phyloP scores from a whole-genome alignment of 2,888 invertebrate genomes.

The Seira musarum region DNA sequence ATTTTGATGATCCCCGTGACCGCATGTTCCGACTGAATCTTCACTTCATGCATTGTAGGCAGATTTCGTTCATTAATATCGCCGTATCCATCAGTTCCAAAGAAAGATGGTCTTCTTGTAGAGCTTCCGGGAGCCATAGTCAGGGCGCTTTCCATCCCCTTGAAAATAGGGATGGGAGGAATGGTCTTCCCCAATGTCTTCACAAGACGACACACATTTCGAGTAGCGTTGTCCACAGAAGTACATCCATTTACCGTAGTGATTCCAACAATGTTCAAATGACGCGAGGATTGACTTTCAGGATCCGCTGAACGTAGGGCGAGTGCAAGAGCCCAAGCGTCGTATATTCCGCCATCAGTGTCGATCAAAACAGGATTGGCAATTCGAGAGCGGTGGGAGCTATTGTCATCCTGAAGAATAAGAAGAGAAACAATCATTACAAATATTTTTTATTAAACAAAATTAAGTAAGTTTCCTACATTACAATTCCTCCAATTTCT shows the following conservation, averaged over 20 bases:
- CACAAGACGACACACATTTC: conserved; percentile 78
- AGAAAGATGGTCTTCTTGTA: conserved; percentile 70
- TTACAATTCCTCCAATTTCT: too few relatives aligned
- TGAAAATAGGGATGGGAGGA: conserved; percentile 59
- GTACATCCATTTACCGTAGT: conserved; percentile 86
- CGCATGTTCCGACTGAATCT: conserved; percentile 69
- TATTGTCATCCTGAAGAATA: too few relatives aligned
- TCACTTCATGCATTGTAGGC: conserved; percentile 54
- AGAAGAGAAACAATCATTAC: too few relatives aligned
- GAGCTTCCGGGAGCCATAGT: conserved; percentile 64
- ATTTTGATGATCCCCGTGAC: conserved; percentile 68
- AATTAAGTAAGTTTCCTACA: too few relatives aligned
- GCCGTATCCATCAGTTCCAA: conserved; percentile 72
- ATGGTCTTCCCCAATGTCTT: conserved; percentile 18
- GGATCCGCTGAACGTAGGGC: not conserved
- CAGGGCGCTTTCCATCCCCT: conserved; percentile 64
- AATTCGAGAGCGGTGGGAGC: too few relatives aligned
- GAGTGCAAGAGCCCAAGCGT: conserved; percentile 77
- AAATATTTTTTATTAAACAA: too few relatives aligned
- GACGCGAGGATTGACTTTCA: conserved; percentile 73
- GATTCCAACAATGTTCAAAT: conserved; percentile 78
- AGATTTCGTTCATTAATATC: conserved; percentile 52
- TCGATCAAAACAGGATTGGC: too few relatives aligned
- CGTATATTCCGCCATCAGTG: conserved; percentile 71
- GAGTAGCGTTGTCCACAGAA: conserved; percentile 78